Base-by-base conservation (phyloP, 30 jellyfish, hydroid and myxozoan species). In the Pseudorhiza aurosa region DNA sequence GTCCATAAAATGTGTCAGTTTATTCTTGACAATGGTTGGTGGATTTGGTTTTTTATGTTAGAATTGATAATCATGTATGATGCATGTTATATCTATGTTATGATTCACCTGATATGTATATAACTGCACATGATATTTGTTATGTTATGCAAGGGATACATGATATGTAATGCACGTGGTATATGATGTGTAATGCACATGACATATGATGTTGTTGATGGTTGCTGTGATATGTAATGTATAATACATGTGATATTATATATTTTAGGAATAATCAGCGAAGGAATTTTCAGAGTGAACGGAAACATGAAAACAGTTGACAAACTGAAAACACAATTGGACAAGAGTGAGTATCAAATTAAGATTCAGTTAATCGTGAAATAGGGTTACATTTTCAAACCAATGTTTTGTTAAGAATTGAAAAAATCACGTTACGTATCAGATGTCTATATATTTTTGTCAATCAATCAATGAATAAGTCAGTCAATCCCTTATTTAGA, bases 271-370 rank as follows among this genome's bases (percentile, higher is more conserved):
- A 85, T 93, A 27, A 43, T 49, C 18, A 96, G 75, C 12, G 99
- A 93, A 82, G 99, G 99, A 11, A 59, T 93, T 5, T 93, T 93
- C 68, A 89, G 98, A 19, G 98, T 93, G 73, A 93, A 93, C 64
- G 98, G 97, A 0, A 93, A 93, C 86, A 93, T 93, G 96, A 93
- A 86, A 68, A 91, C 93, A 10, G 98, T 93, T 26, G 98, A 93
- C 11, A 74, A 71, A 24, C 79, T 93, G 63, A 87, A 87, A 85
- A 83, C 95, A 22, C 71, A 90, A 29, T 82, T 90, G 65, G 97
- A 90, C 32, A 90, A 75, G 68, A 44, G 97, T 90, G 50, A 64
- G 91, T 64, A n/a, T n/a, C n/a, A n/a, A n/a, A n/a, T n/a, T n/a
- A n/a, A n/a, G n/a, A n/a, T n/a, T n/a, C n/a, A n/a, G n/a, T n/a